Evolutionary conservation across 2,888 invertebrate genomes (phyloP).

Genomic region (Lasioglossum villosulum): DNA sequence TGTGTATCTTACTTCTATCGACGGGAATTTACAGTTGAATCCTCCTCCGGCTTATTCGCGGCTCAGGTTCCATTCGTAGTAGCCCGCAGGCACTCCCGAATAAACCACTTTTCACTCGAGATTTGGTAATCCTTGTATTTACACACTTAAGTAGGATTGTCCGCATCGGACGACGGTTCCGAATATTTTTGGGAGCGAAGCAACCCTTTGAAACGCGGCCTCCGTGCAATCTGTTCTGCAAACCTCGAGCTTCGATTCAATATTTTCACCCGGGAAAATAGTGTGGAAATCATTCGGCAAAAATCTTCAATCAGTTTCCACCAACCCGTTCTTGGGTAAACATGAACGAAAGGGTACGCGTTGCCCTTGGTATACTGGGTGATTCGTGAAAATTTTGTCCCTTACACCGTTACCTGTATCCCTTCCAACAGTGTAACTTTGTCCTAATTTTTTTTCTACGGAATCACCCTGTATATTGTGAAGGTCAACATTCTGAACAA

Average conservation of each 20-base stretch:
- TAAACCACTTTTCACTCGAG: not conserved
- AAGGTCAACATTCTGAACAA: too few species aligned
- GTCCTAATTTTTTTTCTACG: too few species aligned
- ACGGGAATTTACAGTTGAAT: not conserved
- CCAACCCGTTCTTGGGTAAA: too few species aligned
- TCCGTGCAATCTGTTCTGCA: not conserved
- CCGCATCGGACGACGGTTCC: not conserved
- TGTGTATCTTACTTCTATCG: conserved; percentile 4
- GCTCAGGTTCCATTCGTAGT: not conserved
- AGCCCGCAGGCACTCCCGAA: not conserved
- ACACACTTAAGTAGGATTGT: not conserved
- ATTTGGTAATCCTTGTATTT: not conserved
- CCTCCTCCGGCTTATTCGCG: not conserved
- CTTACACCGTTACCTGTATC: too few species aligned
- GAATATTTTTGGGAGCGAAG: not conserved
- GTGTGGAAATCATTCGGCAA: not conserved
- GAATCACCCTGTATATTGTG: too few species aligned
- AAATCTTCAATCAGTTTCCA: too few species aligned
- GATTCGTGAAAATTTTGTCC: too few species aligned
- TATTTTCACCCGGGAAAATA: not conserved
- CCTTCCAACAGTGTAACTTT: too few species aligned
- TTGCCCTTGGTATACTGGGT: too few species aligned
- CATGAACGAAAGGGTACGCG: too few species aligned
- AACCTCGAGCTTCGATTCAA: not conserved
- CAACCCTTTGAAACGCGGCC: not conserved